Base-by-base conservation (phyloP, 2,113 vertebrate genomes). In the Seriola rivoliana region DNA sequence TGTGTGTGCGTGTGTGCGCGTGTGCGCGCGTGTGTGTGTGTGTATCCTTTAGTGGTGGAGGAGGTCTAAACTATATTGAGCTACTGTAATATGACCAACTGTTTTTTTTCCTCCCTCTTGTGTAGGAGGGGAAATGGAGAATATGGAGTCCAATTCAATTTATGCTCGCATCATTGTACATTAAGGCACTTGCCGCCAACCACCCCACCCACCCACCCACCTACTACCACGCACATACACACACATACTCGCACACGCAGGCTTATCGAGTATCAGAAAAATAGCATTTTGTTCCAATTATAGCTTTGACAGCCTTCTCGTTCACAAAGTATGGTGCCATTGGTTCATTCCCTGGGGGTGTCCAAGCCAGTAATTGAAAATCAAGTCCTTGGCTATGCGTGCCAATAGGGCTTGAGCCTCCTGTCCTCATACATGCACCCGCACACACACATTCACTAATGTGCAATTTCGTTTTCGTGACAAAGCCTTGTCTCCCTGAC, bases 281-380 rank as follows among this genome's bases (percentile, higher is more conserved):
- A 87, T 25, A 48, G n/a, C 60, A 8, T 73, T 81, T 91, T 83
- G 71, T 80, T 78, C 60, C 70, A 85, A 88, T 93, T 88, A 91
- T 72, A 75, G 76, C 72, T 69, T 50, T 83, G 88, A 88, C 81
- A 82, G 81, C 64, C 65, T 68, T 84, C 52, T 78, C 19, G 11
- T 52, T 67, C 57, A 9, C 46, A 74, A 65, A 71, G 82, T 71
- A 63, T 19, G 72, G 50, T 38, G 72, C 69, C 75, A 40, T 34
- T 71, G 52, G 65, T 73, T 52, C 59, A 13, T 69, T 86, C 86
- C 82, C 85, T 46, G 6, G 46, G 29, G 63, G 86, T 82, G 69
- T 86, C 70, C 71, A 36, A 54, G 71, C 75, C 75, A 55, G 67
- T 94, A 94, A 95, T 93, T 94, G 93, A 95, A 94, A 95, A 92